A percentile compares a stretch with the other conserved stretches of the same genome.
These are phyloP conservation scores for Choloepus didactylus DNA, from an alignment of 2,797 vertebrate genomes.

Conservation along the genomic window DNA sequence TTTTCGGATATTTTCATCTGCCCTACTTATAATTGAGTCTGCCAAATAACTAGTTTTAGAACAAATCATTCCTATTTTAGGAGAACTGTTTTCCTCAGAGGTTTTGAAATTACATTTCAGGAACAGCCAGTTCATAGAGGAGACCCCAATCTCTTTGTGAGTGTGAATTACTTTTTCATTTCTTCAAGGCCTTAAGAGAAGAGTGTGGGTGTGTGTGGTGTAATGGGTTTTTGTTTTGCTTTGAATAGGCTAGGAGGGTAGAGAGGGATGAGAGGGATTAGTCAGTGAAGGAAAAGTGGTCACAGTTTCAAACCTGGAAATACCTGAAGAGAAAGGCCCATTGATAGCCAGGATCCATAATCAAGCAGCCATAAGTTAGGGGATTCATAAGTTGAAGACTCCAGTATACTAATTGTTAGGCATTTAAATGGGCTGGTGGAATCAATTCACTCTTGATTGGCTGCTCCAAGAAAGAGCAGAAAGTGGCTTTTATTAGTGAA, in stretches of 20 bases:
- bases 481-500: not conserved
- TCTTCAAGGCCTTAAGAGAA: not conserved
- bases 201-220: not conserved
- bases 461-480: not conserved
- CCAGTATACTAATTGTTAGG: not conserved
- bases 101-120: conserved; percentile 2
- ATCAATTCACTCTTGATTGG: not conserved
- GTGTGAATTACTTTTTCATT: not conserved
- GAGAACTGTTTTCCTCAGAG: conserved; percentile 22
- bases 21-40: conserved; percentile 54
- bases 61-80: conserved; percentile 51
- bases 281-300: not conserved
- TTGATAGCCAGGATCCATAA: not conserved
- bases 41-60: conserved; percentile 54
- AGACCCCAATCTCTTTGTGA: conserved; percentile 18
- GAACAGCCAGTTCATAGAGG: conserved; percentile 41
- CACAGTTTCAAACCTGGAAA: not conserved
- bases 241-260: not conserved
- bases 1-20: conserved; percentile 41
- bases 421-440: not conserved
- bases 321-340: not conserved
- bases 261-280: not conserved
- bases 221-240: conserved; percentile 19
- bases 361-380: not conserved
- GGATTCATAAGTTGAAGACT: not conserved